phyloP scores from a whole-genome alignment of 1,140 invertebrate species.

The Aphis craccivora region DNA sequence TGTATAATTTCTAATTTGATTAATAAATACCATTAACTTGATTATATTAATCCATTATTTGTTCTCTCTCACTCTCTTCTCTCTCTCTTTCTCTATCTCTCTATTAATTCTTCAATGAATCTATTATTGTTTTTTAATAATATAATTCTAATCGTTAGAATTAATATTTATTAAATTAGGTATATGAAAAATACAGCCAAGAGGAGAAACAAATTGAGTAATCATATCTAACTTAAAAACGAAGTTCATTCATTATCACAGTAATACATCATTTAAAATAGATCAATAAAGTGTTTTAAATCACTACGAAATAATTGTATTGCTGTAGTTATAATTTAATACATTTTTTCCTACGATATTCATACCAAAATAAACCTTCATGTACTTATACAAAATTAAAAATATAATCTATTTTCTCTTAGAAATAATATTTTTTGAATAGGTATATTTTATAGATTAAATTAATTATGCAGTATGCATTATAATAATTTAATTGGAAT shows the following conservation, averaged over 20 bases:
- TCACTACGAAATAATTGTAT: background rate
- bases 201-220: background rate
- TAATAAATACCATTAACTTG: conserved; percentile 5
- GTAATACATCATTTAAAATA: background rate
- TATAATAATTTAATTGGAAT: too few relatives aligned
- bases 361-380: background rate
- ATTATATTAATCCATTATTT: conserved; percentile 8
- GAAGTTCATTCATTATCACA: background rate
- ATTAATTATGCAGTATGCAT: background rate
- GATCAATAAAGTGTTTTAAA: background rate
- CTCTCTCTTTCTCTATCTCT: too few relatives aligned
- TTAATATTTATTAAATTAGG: background rate
- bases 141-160: background rate
- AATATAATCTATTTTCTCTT: background rate
- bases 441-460: background rate
- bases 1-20: background rate
- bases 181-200: background rate
- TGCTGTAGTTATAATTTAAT: background rate
- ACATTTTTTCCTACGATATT: background rate
- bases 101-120: background rate
- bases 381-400: background rate
- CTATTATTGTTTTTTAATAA: background rate
- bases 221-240: background rate
- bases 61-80: background rate
- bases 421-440: background rate